Evolutionary conservation across 2,113 vertebrate genomes (phyloP).

Genomic region (Tupaia tana): DNA sequence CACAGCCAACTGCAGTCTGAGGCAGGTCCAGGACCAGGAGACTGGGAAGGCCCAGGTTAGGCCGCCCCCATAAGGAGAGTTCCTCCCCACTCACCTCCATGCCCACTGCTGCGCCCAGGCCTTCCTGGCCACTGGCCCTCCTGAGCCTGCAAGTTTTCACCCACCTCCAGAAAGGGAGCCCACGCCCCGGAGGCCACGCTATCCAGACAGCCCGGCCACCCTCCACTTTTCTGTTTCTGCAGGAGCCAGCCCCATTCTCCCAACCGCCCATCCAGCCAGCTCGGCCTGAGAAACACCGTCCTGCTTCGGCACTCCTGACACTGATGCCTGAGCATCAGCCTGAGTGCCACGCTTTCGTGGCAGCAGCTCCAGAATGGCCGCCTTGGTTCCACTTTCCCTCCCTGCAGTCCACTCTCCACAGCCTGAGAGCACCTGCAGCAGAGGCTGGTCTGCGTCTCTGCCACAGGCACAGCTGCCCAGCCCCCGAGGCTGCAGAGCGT

Average conservation of each 20-base stretch:
- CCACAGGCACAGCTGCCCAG: neutral
- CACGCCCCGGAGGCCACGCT: neutral
- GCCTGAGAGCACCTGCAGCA: neutral
- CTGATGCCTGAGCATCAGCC: neutral
- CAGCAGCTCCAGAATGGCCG: neutral
- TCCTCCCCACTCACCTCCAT: neutral
- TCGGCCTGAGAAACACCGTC: neutral
- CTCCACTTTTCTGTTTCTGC: neutral
- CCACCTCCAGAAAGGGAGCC: neutral
- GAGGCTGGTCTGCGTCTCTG: neutral
- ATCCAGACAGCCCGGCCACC: neutral
- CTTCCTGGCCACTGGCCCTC: neutral
- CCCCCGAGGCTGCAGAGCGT: neutral
- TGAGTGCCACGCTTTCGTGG: too few relatives aligned
- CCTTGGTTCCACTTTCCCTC: neutral
- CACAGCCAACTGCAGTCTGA: neutral
- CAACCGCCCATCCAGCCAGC: neutral
- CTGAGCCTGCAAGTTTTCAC: neutral
- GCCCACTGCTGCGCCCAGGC: neutral
- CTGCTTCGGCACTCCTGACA: fast-evolving
- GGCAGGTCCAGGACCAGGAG: neutral
- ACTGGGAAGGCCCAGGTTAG: too few relatives aligned
- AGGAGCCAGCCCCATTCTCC: neutral
- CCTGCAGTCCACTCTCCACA: neutral
- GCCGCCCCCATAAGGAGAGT: neutral